These are phyloP conservation scores for Drosophila subsilvestris DNA, from an alignment of 2,888 invertebrate genomes.

Conservation along the genomic window DNA sequence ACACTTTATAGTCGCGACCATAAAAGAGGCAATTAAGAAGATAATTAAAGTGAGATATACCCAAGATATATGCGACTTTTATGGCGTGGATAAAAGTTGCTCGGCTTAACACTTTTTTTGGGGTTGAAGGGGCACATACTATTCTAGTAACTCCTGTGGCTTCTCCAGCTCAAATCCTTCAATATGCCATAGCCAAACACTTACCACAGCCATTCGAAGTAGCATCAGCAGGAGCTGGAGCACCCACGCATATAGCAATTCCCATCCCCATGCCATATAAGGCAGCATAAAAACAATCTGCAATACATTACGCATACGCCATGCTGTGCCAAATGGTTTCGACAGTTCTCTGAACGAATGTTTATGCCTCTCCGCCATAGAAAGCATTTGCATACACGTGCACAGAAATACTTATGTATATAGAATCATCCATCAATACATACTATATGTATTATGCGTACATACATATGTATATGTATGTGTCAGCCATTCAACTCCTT, in stretches of 20 bases:
- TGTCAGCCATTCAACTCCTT: constrained; percentile 10
- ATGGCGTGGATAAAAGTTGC: constrained; percentile 22
- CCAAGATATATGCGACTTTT: constrained; percentile 6
- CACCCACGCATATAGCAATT: constrained; percentile 6
- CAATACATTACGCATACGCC: constrained; percentile 64
- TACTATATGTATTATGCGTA: neutral
- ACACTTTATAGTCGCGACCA: constrained; percentile 20
- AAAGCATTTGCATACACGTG: constrained; percentile 57
- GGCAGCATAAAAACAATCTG: constrained; percentile 50
- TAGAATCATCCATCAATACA: constrained; percentile 37
- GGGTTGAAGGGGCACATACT: neutral
- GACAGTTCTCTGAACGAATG: constrained; percentile 43
- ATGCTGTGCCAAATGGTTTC: constrained; percentile 63
- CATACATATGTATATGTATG: neutral
- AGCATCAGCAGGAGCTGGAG: neutral
- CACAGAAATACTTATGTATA: constrained; percentile 5
- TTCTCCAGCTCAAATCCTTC: constrained; percentile 18
- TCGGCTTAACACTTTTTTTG: constrained; percentile 8
- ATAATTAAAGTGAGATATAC: constrained; percentile 27
- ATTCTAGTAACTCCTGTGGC: neutral
- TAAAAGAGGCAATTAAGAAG: constrained; percentile 23
- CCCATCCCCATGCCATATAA: neutral
- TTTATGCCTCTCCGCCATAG: constrained; percentile 32
- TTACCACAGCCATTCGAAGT: constrained; percentile 39
- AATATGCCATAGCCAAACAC: constrained; percentile 42